Conservation (phyloP, 1,140 invertebrate species). For the Zaprionus inermis region DNA sequence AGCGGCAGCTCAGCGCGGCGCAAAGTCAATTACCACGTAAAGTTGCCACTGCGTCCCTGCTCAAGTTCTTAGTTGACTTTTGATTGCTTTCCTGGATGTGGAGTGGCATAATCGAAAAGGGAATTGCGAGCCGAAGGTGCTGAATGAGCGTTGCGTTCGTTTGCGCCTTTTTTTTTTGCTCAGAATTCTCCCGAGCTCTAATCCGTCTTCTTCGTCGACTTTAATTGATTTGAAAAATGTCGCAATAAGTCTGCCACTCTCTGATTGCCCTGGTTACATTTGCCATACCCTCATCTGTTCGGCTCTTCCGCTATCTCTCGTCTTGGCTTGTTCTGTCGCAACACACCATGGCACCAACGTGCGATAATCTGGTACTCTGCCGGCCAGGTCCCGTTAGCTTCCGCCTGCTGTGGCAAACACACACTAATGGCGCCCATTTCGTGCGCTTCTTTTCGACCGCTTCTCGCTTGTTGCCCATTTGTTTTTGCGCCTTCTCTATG, state of each 20-base stretch:
- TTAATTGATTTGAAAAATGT: conserved; percentile 73
- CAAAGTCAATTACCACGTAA: conserved; percentile 72
- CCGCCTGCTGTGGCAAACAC: conserved; percentile 39
- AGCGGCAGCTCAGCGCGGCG: conserved; percentile 55
- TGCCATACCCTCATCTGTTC: conserved; percentile 11
- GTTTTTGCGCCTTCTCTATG: conserved; percentile 43
- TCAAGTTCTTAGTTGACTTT: conserved; percentile 21
- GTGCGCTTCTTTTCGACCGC: conserved; percentile 57
- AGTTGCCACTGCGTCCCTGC: conserved; percentile 21
- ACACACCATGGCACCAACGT: conserved; percentile 47
- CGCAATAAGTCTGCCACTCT: conserved; percentile 31
- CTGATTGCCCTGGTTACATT: conserved; percentile 26
- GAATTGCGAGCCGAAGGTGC: conserved; percentile 1
- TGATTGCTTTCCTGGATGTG: conserved; percentile 19
- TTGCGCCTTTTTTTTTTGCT: background rate
- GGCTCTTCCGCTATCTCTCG: background rate
- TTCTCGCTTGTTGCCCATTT: conserved; percentile 54
- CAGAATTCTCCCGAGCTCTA: conserved; percentile 8
- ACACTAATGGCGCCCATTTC: conserved; percentile 75
- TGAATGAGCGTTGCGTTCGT: background rate
- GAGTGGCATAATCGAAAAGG: background rate
- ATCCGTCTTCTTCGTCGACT: conserved; percentile 31
- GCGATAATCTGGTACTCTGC: conserved; percentile 65
- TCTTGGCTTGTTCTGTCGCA: conserved; percentile 28
- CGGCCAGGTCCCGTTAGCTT: conserved; percentile 3